These are phyloP conservation scores for Thalassaphorura encarpata DNA, from an alignment of 1,140 invertebrate genomes.

Conservation along the genomic window DNA sequence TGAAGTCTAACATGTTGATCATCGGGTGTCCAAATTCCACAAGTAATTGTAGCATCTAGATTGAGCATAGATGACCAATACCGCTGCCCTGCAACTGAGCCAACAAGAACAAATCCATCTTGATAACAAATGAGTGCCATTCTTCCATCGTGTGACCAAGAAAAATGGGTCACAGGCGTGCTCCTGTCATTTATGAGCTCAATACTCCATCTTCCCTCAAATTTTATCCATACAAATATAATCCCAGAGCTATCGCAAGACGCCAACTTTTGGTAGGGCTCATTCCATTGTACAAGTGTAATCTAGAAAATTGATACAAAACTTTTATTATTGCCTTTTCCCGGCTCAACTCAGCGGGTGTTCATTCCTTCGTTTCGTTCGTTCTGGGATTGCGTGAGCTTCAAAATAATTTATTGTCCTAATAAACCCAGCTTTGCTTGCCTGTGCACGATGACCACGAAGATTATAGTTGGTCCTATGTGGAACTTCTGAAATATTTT, in stretches of 20 bases:
- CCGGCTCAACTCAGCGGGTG: no score
- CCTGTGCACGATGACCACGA: conserved; percentile 89
- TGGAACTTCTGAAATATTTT: conserved; percentile 61
- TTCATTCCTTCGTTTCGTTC: no score
- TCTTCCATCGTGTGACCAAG: conserved; percentile 95
- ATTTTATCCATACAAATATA: conserved; percentile 98
- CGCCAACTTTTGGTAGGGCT: conserved; percentile 94
- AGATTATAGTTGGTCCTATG: conserved; percentile 95
- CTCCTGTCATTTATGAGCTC: conserved; percentile 93
- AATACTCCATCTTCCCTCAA: conserved; percentile 97
- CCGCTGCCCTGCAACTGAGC: conserved; percentile 89
- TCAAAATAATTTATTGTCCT: conserved; percentile 12
- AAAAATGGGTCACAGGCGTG: conserved; percentile 70
- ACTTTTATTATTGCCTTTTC: no score
- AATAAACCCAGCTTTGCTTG: no score
- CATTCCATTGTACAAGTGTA: conserved; percentile 95
- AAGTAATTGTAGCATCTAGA: conserved; percentile 82
- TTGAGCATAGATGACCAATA: conserved; percentile 98
- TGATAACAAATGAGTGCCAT: conserved; percentile 98
- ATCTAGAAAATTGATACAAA: conserved; percentile 65
- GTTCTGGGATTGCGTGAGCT: no score
- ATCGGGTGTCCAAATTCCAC: conserved; percentile 95
- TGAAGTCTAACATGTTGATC: conserved; percentile 67
- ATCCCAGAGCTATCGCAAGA: conserved; percentile 96
- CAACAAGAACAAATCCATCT: conserved; percentile 92